phyloP scores from a whole-genome alignment of 2,113 vertebrate genomes.

The Manacus vitellinus region DNA sequence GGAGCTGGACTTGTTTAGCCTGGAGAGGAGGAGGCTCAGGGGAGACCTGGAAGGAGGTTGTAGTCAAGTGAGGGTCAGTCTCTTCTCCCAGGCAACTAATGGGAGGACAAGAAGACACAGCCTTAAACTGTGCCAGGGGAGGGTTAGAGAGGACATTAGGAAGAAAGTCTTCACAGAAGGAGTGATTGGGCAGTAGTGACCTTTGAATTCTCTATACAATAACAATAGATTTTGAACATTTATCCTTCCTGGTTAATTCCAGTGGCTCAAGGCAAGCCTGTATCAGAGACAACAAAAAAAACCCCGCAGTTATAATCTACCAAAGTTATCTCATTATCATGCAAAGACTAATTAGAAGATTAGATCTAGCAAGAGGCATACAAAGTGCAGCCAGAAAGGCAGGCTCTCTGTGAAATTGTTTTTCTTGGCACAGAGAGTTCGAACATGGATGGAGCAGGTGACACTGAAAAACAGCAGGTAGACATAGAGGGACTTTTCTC shows the following conservation, averaged over 20 bases:
- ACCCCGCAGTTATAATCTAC: not conserved
- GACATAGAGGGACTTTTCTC: not conserved
- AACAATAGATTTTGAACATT: not conserved
- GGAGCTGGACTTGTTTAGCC: not conserved
- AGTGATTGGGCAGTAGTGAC: not conserved
- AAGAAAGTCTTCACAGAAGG: not conserved
- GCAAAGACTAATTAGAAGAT: constrained; percentile 34
- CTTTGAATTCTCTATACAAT: not conserved
- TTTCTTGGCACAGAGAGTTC: not conserved
- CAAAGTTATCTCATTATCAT: not conserved
- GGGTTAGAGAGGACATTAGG: not conserved
- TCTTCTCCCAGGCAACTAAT: not conserved
- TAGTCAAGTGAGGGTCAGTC: not conserved
- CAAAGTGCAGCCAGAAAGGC: not conserved
- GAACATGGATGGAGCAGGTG: not conserved
- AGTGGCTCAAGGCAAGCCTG: not conserved
- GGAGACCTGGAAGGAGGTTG: not conserved
- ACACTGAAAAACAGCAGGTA: not conserved
- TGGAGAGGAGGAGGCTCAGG: not conserved
- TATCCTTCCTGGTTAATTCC: not conserved
- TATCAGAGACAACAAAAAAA: not conserved
- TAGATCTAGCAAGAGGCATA: not conserved
- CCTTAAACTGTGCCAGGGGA: not conserved
- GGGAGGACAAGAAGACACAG: not conserved
- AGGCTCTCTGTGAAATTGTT: not conserved